phyloP scores from a whole-genome alignment of 1,140 invertebrate genomes.

The Rhopalosiphum padi region DNA sequence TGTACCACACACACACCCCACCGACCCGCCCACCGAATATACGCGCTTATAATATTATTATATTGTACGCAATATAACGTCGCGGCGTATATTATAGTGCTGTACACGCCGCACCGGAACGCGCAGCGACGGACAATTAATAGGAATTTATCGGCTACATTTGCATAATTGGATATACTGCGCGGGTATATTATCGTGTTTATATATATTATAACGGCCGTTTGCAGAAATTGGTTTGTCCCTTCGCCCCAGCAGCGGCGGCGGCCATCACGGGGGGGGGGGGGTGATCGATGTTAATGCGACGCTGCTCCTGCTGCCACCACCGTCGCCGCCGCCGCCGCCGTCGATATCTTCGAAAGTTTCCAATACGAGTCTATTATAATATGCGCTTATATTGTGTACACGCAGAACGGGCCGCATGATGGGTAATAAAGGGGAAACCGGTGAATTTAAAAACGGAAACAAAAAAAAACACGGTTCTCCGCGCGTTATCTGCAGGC shows the following conservation, averaged over 20 bases:
- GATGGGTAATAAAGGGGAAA: constrained; percentile 46
- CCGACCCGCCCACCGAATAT: neutral
- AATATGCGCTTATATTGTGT: neutral
- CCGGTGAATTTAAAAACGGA: constrained; percentile 19
- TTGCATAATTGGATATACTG: constrained; percentile 55
- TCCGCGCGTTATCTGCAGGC: too few relatives aligned
- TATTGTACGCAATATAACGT: neutral
- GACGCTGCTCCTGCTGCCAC: too few relatives aligned
- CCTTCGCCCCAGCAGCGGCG: too few relatives aligned
- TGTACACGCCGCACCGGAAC: neutral
- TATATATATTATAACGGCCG: neutral
- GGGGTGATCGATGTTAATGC: constrained; percentile 45
- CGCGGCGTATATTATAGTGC: neutral
- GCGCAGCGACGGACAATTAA: constrained; percentile 43
- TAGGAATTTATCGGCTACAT: constrained; percentile 56
- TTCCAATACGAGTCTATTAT: constrained; percentile 27
- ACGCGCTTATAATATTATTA: neutral
- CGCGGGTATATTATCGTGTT: neutral
- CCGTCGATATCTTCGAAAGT: constrained; percentile 17
- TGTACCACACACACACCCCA: too few relatives aligned
- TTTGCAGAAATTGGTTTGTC: neutral
- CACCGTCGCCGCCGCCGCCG: neutral
- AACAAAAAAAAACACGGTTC: neutral
- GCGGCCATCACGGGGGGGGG: neutral
- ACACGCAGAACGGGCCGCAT: neutral